Percentiles rank a stretch among this genome's conserved stretches.
phyloP scores from a whole-genome alignment of 2,888 invertebrate genomes.

The Protophormia terraenovae region DNA sequence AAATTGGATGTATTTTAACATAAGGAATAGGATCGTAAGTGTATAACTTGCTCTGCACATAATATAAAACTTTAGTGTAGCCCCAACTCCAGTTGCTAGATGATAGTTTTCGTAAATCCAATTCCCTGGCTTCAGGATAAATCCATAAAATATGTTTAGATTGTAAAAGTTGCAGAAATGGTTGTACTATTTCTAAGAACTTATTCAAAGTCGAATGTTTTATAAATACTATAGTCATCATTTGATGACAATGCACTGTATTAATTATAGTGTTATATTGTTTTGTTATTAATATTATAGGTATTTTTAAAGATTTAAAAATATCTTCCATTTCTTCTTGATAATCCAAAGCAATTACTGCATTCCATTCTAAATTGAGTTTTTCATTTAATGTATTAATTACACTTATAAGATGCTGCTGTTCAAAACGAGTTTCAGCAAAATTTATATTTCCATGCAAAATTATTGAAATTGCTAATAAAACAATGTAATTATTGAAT shows the following conservation, averaged over 20 bases:
- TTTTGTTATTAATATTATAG: slow-evolving; percentile 3
- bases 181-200: neutral
- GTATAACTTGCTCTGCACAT: too few species aligned
- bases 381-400: slow-evolving; percentile 35
- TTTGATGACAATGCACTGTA: neutral
- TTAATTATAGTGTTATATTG: neutral
- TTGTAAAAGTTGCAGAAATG: too few species aligned
- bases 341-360: neutral
- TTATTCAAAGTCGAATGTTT: neutral
- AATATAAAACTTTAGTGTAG: slow-evolving; percentile 8
- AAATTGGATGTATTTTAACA: neutral
- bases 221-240: slow-evolving; percentile 9
- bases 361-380: slow-evolving; percentile 35
- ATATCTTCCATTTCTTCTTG: neutral
- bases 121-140: neutral
- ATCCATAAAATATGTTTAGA: slow-evolving; percentile 28
- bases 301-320: neutral
- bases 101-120: neutral
- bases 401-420: neutral
- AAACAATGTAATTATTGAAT: too few species aligned
- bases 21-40: neutral
- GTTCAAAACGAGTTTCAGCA: too few species aligned
- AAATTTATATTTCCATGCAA: too few species aligned
- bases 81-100: slow-evolving; percentile 17
- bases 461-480: too few species aligned